Percentiles rank a stretch among this genome's conserved stretches.
These are phyloP conservation scores for Calidris pygmaea DNA, from an alignment of 2,113 vertebrate species.

Conservation along the genomic window DNA sequence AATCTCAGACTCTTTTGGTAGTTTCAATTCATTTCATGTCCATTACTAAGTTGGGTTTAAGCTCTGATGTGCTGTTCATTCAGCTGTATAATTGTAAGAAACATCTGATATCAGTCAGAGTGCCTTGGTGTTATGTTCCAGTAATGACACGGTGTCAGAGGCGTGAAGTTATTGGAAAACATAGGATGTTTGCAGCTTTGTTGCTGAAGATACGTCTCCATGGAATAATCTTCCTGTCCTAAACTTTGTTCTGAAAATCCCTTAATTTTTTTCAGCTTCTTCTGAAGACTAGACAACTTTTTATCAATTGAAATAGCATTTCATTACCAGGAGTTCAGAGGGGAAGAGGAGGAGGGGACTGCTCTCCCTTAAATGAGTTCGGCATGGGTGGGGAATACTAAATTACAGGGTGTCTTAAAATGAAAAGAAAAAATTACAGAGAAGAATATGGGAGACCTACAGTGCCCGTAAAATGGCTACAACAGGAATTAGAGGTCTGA, in stretches of 20 bases:
- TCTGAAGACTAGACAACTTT: constrained; percentile 24
- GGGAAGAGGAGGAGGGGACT: background rate
- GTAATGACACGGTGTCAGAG: constrained; percentile 63
- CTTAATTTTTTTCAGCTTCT: constrained; percentile 53
- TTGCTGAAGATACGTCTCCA: constrained; percentile 22
- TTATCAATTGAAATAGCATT: constrained; percentile 58
- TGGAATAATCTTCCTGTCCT: constrained; percentile 51
- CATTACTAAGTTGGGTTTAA: constrained; percentile 30
- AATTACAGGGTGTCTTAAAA: constrained; percentile 54
- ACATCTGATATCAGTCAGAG: constrained; percentile 45
- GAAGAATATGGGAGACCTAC: background rate
- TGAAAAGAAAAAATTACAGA: background rate
- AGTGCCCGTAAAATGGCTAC: constrained; percentile 51
- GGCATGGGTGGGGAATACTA: constrained; percentile 18
- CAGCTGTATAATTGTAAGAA: constrained; percentile 47
- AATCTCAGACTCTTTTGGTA: background rate
- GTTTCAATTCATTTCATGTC: constrained; percentile 49
- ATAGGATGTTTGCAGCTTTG: constrained; percentile 44
- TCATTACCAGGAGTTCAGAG: constrained; percentile 3
- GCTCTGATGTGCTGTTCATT: background rate
- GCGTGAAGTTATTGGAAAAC: constrained; percentile 61
- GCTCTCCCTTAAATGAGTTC: background rate
- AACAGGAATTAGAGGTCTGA: constrained; percentile 12
- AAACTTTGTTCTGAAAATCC: constrained; percentile 56
- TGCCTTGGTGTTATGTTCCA: constrained; percentile 24